Base-by-base conservation (phyloP, 2,113 vertebrate genomes). In the Hystrix brachyura region DNA sequence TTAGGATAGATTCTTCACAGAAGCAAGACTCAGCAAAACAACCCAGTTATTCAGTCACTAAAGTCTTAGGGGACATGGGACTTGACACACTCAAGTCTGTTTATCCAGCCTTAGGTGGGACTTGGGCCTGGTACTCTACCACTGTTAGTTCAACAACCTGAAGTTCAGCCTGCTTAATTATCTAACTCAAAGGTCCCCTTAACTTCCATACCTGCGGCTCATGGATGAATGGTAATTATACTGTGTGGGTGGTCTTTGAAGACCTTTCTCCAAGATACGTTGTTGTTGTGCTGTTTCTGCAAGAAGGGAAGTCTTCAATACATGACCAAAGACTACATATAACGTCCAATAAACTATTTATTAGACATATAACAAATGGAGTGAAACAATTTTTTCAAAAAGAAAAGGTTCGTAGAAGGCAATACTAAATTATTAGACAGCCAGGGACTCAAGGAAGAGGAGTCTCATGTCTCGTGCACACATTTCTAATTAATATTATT, bases 221-320 rank as follows among this genome's bases (percentile, higher is more conserved):
- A 88, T 38, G 67, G 25, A 84, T 83, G 34, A 74, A 79, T 29
- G 4, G 7, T 83, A 83, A 83, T 79, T 74, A n/a, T 19, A 87
- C 83, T 25, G 8, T 71, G 48, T 78, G 79, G 6, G 46, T 81
- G 62, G 59, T 19, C 53, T 82, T 93, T 96, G 92, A 93, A 96
- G 69, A 65, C 4, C 74, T 96, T 85, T 80, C 25, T 91, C n/a
- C 72, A 96, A 67, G 88, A 81, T 27, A 80, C 10, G 17, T 3
- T 76, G 7, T 57, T 13, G 80, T 62, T 91, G 11, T 7, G 69
- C n/a, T 55, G 0, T 91, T 95, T 94, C 80, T 85, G 4, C 59
- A 92, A 89, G 67, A 64, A 48, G 85, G n/a, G 38, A 91, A 72
- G 12, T 65, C 59, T 89, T 87, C 34, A 93, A 34, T 55, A 43